Base-by-base conservation (phyloP, 1,140 invertebrate species). In the Cyclina sinensis region DNA sequence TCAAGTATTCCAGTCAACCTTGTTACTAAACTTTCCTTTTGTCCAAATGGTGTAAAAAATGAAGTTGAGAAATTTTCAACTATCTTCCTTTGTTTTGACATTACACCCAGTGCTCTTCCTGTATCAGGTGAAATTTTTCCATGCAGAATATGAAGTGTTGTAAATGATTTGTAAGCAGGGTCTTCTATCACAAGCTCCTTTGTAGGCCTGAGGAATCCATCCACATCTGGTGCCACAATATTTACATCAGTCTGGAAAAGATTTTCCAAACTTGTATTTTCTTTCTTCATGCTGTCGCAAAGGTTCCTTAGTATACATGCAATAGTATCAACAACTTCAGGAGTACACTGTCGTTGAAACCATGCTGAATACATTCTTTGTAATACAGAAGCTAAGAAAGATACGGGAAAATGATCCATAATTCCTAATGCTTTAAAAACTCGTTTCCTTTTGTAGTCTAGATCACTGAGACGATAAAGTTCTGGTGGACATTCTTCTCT, bases 1-100 rank as follows among this genome's bases (percentile, higher is more conserved):
- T 76, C 46, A 48, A 94, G 81, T 37, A 94, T 91, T 24, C 90
- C 54, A 62, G 90, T 91, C n/a, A 94, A 89, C 16, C 93, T 83
- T 39, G 88, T 92, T 11, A 91, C 91, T 37, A 94, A 83, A 43
- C 86, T 87, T 84, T 94, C 93, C 62, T 87, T 89, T 74, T 93
- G 93, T 0, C 93, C 92, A 92, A 95, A 95, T 90, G 88, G 68
- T 30, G 88, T 81, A n/a, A n/a, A n/a, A n/a, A n/a, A n/a, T 59
- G 70, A 89, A 35, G 30, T 18, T 46, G 86, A 43, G 57, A 70
- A 54, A 24, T 39, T 21, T 32, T 84, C 27, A 5, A 82, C 73
- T 65, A 76, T 85, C 30, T 89, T 86, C 46, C 86, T 21, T 43
- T 89, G 39, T 81, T 93, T 93, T 51, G 92, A 87, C 78, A 90